Base-by-base conservation (phyloP, 2,888 invertebrate genomes). In the Cryptus viduatorius region DNA sequence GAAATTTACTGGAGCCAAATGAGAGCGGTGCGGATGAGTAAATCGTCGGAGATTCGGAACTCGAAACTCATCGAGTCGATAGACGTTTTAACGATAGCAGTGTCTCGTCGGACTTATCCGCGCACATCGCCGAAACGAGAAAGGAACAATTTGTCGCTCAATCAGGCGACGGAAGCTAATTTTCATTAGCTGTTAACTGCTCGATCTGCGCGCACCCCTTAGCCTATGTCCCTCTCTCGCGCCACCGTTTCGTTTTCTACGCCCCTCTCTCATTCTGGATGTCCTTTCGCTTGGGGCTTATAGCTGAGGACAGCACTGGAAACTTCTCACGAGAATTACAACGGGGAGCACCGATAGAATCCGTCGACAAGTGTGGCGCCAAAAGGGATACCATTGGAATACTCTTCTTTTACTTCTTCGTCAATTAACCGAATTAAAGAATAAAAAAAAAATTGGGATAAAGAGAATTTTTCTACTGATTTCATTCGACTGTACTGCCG, bases 131-230 rank as follows among this genome's bases (percentile, higher is more conserved):
- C 88, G 91, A 90, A 91, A 92, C 91, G 92, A 92, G 92, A 93
- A 93, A 92, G 93, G 93, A 92, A 92, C 92, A 92, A 93, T 93
- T 93, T 92, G 93, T 90, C 92, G 93, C 92, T 93, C 92, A 93
- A 93, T 93, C 93, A 93, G 91, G 88, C 90, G 92, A 93, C 92
- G 91, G 91, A 92, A 92, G 93, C 93, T 93, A 93, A 93, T 93
- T 93, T 93, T 93, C 93, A 93, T 93, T 93, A 93, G 92, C 91
- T 91, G 92, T 92, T 93, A 93, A 93, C 92, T 91, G 92, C 90
- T 87, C 88, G 84, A 82, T 84, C 83, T 86, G 50, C 86, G 77
- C 78, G 87, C 86, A 77, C 87, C 71, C 79, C 78, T 75, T 86
- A 48, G 79, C 82, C 61, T 59, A 19, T 77, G 48, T 29, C 64